Evolutionary conservation across 1,140 invertebrate genomes (phyloP).

Genomic region (Aleiodes sp.): DNA sequence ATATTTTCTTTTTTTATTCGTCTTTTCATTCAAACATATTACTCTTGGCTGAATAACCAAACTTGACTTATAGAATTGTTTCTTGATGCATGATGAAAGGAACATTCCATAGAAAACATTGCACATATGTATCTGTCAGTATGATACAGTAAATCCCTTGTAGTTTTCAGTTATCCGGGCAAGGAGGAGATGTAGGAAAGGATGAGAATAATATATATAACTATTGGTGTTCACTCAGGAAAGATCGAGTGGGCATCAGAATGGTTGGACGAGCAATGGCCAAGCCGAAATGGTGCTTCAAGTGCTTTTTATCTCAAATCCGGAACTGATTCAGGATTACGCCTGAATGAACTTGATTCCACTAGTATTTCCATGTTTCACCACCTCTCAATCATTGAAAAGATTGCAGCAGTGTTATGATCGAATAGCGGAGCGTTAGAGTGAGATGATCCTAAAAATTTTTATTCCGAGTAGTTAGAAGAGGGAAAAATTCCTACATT

Average conservation of each 20-base stretch:
- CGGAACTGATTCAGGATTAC: too few relatives aligned
- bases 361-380: background rate
- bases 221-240: background rate
- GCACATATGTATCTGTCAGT: background rate
- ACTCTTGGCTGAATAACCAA: conserved; percentile 11
- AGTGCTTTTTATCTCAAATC: background rate
- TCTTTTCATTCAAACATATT: background rate
- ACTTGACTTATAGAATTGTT: background rate
- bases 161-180: background rate
- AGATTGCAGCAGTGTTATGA: too few relatives aligned
- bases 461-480: too few relatives aligned
- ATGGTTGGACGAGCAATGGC: background rate
- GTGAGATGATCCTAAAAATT: too few relatives aligned
- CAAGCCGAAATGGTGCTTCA: background rate
- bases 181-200: too few relatives aligned
- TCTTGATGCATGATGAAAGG: conserved; percentile 2
- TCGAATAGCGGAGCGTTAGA: too few relatives aligned
- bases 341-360: background rate
- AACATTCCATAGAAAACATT: background rate
- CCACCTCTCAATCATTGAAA: background rate
- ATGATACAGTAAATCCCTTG: background rate
- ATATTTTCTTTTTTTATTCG: too few relatives aligned
- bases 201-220: background rate
- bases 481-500: too few relatives aligned
- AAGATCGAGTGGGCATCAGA: background rate